Evolutionary conservation across 1,140 invertebrate genomes (phyloP).

Genomic region (Panagrolaimus sp.): DNA sequence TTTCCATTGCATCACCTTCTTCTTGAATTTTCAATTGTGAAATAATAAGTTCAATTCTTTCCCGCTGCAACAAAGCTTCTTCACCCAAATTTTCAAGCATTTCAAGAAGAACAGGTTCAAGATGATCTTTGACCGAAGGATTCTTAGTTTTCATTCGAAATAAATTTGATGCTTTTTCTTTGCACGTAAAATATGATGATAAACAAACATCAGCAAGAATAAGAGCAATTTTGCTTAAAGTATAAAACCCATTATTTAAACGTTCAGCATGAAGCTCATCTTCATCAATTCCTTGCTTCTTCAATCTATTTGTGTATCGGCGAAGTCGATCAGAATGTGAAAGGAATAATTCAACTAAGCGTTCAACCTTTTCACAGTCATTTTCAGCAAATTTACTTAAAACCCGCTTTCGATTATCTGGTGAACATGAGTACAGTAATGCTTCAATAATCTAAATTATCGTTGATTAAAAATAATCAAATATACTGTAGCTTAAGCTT

Average conservation of each 20-base stretch:
- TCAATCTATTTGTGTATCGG: constrained; percentile 61
- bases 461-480: constrained; percentile 12
- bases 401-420: constrained; percentile 79
- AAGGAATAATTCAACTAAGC: constrained; percentile 89
- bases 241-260: constrained; percentile 86
- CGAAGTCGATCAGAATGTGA: constrained; percentile 69
- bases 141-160: constrained; percentile 51
- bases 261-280: constrained; percentile 80
- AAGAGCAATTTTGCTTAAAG: constrained; percentile 88
- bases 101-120: constrained; percentile 45
- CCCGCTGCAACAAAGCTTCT: constrained; percentile 61
- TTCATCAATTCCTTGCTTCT: constrained; percentile 65
- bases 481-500: constrained; percentile 20
- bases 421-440: constrained; percentile 83
- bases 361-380: constrained; percentile 94
- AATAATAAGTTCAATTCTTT: constrained; percentile 66
- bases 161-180: constrained; percentile 42
- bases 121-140: constrained; percentile 29
- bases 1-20: too few relatives aligned
- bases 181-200: constrained; percentile 61
- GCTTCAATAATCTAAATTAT: constrained; percentile 79
- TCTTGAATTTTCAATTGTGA: constrained; percentile 14
- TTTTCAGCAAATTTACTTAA: constrained; percentile 95
- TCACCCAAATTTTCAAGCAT: constrained; percentile 38
- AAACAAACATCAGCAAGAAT: constrained; percentile 87